Conservation (phyloP, 2,113 vertebrate species). For the Eulacestoma nigropectus region DNA sequence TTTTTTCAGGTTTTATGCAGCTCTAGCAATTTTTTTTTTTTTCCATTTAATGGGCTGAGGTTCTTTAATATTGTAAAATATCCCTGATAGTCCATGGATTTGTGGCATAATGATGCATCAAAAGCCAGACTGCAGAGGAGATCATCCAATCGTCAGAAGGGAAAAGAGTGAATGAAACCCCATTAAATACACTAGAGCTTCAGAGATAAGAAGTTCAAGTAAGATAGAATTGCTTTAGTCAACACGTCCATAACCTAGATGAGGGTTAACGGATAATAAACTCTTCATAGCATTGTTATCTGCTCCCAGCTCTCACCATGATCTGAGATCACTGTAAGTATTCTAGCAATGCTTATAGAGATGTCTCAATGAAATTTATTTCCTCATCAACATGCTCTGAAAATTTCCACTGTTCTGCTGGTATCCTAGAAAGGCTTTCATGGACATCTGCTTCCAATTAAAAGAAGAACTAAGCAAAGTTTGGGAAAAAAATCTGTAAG, state of each 20-base stretch:
- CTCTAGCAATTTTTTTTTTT: neutral
- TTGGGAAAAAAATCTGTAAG: neutral
- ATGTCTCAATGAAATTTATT: neutral
- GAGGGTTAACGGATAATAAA: neutral
- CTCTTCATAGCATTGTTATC: neutral
- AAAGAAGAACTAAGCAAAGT: neutral
- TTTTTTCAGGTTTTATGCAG: neutral
- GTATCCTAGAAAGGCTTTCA: neutral
- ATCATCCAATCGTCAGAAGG: neutral
- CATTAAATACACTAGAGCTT: neutral
- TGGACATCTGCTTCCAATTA: accelerated
- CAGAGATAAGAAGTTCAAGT: neutral
- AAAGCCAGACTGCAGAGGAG: neutral
- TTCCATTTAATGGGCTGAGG: neutral
- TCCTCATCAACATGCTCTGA: neutral
- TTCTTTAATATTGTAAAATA: neutral
- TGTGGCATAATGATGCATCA: neutral
- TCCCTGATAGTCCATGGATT: neutral
- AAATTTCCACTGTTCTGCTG: neutral
- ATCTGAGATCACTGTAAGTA: neutral
- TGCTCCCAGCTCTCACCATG: neutral
- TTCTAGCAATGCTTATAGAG: neutral
- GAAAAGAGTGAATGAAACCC: neutral
- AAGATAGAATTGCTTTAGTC: neutral
- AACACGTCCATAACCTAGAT: neutral